phyloP scores from a whole-genome alignment of 2,113 vertebrate species.

The Centropristis striata region DNA sequence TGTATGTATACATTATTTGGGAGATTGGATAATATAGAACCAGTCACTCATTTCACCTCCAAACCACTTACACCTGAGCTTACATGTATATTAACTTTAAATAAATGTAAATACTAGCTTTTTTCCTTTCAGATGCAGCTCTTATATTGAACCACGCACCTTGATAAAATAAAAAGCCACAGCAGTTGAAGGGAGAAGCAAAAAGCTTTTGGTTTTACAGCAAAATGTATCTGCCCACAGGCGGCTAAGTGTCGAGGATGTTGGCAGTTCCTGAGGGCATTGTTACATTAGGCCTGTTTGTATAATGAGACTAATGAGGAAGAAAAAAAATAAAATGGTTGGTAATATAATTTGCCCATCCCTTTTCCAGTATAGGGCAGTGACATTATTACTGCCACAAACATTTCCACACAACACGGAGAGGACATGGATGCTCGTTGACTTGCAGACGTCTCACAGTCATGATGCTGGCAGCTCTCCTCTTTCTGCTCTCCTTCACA shows the following conservation, averaged over 20 bases:
- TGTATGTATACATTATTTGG: no score
- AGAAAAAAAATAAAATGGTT: background rate
- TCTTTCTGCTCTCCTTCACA: constrained; percentile 18
- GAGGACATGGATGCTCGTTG: background rate
- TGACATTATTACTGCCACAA: background rate
- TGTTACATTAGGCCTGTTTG: background rate
- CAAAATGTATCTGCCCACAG: background rate
- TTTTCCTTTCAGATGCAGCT: no score
- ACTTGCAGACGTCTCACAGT: background rate
- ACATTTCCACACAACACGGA: background rate
- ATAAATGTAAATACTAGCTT: no score
- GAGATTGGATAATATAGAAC: no score
- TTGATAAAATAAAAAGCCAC: background rate
- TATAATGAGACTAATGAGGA: background rate
- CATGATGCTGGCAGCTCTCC: constrained; percentile 9
- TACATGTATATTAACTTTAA: background rate
- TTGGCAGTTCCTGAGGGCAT: background rate
- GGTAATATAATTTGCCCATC: background rate
- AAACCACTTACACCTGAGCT: no score
- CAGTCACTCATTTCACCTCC: no score
- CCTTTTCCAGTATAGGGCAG: background rate
- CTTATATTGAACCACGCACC: background rate
- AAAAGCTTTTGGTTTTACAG: background rate
- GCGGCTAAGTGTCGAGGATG: background rate
- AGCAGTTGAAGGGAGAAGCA: background rate